These are phyloP conservation scores for Sceloporus tristichus DNA, from an alignment of 2,113 vertebrate genomes.

Conservation along the genomic window DNA sequence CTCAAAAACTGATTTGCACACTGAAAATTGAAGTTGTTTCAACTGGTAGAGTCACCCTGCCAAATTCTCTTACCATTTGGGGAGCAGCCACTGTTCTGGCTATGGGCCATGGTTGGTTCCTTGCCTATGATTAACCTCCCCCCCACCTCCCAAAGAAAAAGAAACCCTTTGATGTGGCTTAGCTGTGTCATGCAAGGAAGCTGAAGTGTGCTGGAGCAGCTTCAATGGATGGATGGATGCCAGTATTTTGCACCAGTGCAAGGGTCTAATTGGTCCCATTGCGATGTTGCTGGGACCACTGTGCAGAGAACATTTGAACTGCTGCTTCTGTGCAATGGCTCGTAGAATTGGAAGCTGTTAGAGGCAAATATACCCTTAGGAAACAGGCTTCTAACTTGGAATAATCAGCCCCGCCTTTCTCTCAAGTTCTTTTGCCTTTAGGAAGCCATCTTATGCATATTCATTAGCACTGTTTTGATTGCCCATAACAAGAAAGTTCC, in stretches of 20 bases:
- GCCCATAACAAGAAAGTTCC: not conserved
- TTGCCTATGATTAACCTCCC: not conserved
- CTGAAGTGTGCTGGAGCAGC: not conserved
- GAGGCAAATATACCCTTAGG: constrained; percentile 22
- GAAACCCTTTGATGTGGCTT: constrained; percentile 5
- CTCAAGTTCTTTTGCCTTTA: constrained; percentile 5
- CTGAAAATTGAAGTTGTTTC: not conserved
- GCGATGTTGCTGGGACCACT: constrained; percentile 22
- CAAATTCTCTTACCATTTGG: not conserved
- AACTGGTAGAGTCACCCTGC: not conserved
- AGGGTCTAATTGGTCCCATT: constrained; percentile 40
- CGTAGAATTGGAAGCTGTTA: constrained; percentile 31
- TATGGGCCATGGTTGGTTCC: not conserved
- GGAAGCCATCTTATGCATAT: constrained; percentile 13
- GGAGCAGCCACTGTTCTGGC: constrained; percentile 1
- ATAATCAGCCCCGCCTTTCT: not conserved
- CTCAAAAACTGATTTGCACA: not conserved
- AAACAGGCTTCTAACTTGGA: not conserved
- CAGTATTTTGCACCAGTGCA: not conserved
- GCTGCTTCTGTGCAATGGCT: constrained; percentile 26
- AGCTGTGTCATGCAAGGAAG: not conserved
- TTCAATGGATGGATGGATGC: constrained; percentile 25
- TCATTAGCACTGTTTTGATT: constrained; percentile 26
- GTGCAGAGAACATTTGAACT: not conserved
- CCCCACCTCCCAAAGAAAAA: not conserved